These are phyloP conservation scores for Scotopteryx bipunctaria DNA, from an alignment of 2,888 invertebrate species.

Conservation along the genomic window DNA sequence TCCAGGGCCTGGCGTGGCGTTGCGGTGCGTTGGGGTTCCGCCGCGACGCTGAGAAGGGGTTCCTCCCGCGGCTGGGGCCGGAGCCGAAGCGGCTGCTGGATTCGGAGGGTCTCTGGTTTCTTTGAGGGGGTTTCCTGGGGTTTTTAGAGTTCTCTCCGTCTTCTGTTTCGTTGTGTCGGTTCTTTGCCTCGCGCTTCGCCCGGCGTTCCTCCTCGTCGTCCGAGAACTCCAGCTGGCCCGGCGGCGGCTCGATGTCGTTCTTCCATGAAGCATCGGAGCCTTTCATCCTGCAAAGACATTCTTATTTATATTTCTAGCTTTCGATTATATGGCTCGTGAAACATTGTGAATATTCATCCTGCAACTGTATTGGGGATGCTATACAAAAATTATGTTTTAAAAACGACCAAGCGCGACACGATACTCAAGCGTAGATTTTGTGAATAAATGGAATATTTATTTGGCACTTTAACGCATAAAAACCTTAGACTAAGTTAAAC, in stretches of 20 bases:
- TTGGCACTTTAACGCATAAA: no score
- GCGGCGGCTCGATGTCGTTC: constrained; percentile 92
- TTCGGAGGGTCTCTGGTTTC: constrained; percentile 63
- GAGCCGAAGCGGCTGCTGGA: constrained; percentile 72
- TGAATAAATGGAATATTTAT: no score
- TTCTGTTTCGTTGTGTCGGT: constrained; percentile 41
- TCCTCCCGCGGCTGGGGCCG: constrained; percentile 64
- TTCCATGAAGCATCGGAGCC: constrained; percentile 96
- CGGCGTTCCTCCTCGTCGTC: constrained; percentile 93
- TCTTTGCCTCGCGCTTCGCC: constrained; percentile 61
- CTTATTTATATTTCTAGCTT: background rate
- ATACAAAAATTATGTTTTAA: no score
- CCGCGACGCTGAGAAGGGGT: constrained; percentile 59
- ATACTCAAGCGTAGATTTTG: no score
- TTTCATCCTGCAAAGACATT: constrained; percentile 84
- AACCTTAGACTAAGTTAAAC: no score
- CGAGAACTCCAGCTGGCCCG: constrained; percentile 89
- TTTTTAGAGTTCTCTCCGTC: constrained; percentile 62
- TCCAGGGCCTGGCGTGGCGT: constrained; percentile 50
- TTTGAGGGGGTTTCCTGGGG: constrained; percentile 45
- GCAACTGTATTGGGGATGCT: no score
- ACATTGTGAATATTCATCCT: no score
- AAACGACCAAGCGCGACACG: no score
- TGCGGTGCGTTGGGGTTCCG: constrained; percentile 53
- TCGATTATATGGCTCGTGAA: no score